Base-by-base conservation (phyloP, 2,797 vertebrate genomes). In the Sylvilagus floridanus region DNA sequence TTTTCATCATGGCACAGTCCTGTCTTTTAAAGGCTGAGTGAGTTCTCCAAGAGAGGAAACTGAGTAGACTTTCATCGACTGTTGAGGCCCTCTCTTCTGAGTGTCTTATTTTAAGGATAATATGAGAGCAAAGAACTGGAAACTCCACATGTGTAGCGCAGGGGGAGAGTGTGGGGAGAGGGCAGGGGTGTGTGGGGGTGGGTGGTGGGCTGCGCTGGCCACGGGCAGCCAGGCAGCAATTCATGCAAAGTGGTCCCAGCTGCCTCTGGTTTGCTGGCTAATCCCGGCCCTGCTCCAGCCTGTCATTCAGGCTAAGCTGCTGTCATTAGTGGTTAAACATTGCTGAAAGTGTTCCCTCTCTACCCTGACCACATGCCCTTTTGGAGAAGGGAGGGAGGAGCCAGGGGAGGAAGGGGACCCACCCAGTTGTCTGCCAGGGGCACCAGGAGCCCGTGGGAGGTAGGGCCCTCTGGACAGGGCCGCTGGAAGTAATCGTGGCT, bases 361-460 rank as follows among this genome's bases (percentile, higher is more conserved):
- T 69, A 88, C 94, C 96, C 97, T 91, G 77, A 97, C 97, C 96
- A 0, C 96, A 94, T 75, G 79, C 94, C 93, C 92, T 96, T 96
- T 95, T 0, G 0, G 73, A n/a, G 94, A 94, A 88, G 93, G 52
- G 93, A 73, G 82, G 88, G 91, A 88, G 88, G 95, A 91, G 94
- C 93, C 71, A 47, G 84, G 76, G 71, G 62, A 83, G 54, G 63
- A 79, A n/a, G 2, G 86, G 78, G 77, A 72, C 91, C 0, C 0
- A 2, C 96, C 96, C 96, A 97, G 95, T 90, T 28, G n/a, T 84
- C 78, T 28, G 91, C 92, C 85, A 6, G 79, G 54, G 78, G 47
- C 71, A 87, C 91, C 30, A 13, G 68, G 79, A 93, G 85, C 87
- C 62, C 78, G 32, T 57, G 54, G 54, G 54, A 19, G 13, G 17